Base-by-base conservation (phyloP, 1,140 invertebrate species). In the Scaptomyza hsui region DNA sequence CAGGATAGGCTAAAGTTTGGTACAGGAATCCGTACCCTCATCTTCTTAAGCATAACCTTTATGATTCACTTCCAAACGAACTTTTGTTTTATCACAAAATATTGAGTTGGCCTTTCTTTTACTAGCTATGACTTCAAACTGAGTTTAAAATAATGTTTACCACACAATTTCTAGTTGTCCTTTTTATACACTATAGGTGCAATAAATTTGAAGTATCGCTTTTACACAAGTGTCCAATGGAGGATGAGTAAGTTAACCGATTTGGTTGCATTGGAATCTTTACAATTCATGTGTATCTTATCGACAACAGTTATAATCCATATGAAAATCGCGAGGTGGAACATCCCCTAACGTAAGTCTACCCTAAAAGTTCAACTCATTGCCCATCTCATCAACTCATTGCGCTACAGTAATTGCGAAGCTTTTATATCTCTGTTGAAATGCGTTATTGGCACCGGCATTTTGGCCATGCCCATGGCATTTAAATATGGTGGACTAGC, bases 381-480 rank as follows among this genome's bases (percentile, higher is more conserved):
- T 56, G 42, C 12, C 32, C 3, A n/a, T 35, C 12, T n/a, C 0
- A n/a, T n/a, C 4, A n/a, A 12, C 32, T 4, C 13, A 52, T 41
- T 29, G 7, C 2, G 6, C 7, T 6, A 29, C 1, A 62, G 65
- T 2, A 62, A 60, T 16, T 49, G 18, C 6, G 71, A 73, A 32
- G 52, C 64, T 3, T 63, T 62, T 32, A 7, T 78, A 0, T 53
- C 69, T 1, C 13, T 78, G 1, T 3, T 81, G 0, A 81, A 76
- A 9, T 74, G 64, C 18, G 48, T 77, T 0, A 16, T 81, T 13
- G 78, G 78, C 1, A 62, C 61, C 4, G 78, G 78, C 7, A 44
- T 74, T 13, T 44, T 81, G 19, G 55, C 78, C 1, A 24, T 81
- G 44, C 78, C 78, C 0, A 2, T 81, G n/a, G 63, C 59, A 10